phyloP scores from a whole-genome alignment of 2,113 vertebrate genomes.

The Rhinopomastus cyanomelas region DNA sequence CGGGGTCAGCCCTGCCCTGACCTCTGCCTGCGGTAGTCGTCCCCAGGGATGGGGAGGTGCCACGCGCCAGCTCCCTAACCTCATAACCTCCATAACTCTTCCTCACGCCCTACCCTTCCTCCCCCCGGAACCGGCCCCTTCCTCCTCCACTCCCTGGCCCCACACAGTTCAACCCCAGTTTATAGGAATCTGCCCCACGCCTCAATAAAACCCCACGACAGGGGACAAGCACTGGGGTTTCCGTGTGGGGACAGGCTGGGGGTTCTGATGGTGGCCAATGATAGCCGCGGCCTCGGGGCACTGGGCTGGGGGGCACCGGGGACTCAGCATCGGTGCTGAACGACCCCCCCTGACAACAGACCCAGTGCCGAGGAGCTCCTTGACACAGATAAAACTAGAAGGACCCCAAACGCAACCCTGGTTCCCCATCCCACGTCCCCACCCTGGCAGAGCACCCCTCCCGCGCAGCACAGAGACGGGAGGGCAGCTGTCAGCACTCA shows the following conservation, averaged over 20 bases:
- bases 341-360: too few relatives aligned
- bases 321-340: too few relatives aligned
- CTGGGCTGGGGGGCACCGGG: too few relatives aligned
- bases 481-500: too few relatives aligned
- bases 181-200: slow-evolving; percentile 9
- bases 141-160: not conserved
- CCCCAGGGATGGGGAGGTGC: slow-evolving; percentile 9
- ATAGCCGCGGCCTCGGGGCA: not conserved
- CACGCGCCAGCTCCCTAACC: slow-evolving; percentile 21
- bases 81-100: slow-evolving; percentile 52
- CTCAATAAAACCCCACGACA: not conserved
- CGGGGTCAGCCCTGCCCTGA: slow-evolving; percentile 33
- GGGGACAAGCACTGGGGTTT: not conserved
- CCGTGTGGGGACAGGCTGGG: accelerated
- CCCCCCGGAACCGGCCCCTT: not conserved
- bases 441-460: too few relatives aligned
- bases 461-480: too few relatives aligned
- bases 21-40: slow-evolving; percentile 34
- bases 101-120: slow-evolving; percentile 42
- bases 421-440: too few relatives aligned
- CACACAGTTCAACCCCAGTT: not conserved
- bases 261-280: accelerated
- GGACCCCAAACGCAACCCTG: too few relatives aligned
- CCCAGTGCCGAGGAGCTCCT: too few relatives aligned
- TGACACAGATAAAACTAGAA: too few relatives aligned